Conservation (phyloP, 2,888 invertebrate species). For the Arenicola marina region DNA sequence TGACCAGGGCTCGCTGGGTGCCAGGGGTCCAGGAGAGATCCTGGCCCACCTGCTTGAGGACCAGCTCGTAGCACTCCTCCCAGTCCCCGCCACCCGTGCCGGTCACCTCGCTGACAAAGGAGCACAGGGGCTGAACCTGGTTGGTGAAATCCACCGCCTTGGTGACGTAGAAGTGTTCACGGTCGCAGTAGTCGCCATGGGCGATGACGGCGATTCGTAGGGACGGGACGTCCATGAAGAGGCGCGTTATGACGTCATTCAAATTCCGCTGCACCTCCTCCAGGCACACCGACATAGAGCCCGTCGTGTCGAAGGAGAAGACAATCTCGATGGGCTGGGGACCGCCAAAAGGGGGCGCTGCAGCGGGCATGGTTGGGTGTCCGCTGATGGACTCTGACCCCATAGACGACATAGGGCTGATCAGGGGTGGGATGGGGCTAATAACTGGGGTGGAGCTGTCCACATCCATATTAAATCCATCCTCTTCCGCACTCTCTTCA, state of each 20-base stretch:
- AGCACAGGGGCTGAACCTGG: conserved; percentile 39
- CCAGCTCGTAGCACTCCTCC: conserved; percentile 55
- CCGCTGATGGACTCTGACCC: too few relatives aligned
- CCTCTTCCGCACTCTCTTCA: too few relatives aligned
- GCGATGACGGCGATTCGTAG: conserved; percentile 52
- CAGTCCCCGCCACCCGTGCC: conserved; percentile 51
- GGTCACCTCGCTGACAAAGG: conserved; percentile 42
- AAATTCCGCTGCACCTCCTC: conserved; percentile 46
- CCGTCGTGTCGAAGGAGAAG: conserved; percentile 52
- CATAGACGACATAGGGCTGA: too few relatives aligned
- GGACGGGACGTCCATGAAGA: conserved; percentile 53
- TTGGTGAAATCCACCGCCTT: conserved; percentile 46
- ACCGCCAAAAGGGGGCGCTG: too few relatives aligned
- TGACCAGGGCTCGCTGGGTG: conserved; percentile 46
- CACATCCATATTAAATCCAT: too few relatives aligned
- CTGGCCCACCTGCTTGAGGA: conserved; percentile 41
- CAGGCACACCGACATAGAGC: conserved; percentile 47
- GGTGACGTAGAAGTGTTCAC: conserved; percentile 45
- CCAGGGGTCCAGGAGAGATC: conserved; percentile 51
- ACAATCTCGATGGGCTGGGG: conserved; percentile 42
- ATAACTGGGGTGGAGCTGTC: too few relatives aligned
- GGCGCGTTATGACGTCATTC: conserved; percentile 48
- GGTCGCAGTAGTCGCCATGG: conserved; percentile 57
- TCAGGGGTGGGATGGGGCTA: too few relatives aligned
- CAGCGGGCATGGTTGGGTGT: too few relatives aligned